Base-by-base conservation (phyloP, 1,140 invertebrate species). In the Anagrus nilaparvatae region DNA sequence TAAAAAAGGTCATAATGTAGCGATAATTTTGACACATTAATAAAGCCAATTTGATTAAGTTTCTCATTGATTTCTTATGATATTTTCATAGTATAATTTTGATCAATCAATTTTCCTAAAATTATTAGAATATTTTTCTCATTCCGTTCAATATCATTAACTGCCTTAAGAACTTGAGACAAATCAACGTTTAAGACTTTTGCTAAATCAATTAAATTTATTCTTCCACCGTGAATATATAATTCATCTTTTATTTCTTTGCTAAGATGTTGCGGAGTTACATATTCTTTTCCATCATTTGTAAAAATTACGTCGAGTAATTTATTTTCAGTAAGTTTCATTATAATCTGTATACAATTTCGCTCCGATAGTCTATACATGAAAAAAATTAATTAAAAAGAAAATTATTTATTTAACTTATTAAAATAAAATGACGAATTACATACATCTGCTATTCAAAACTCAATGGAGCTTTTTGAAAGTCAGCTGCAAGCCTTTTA, bases 281-380 rank as follows among this genome's bases (percentile, higher is more conserved):
- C 71, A 64, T 97, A 98, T 63, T 97, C 93, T 70, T 97, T 98
- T 4, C 95, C 95, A 79, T 97, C 92, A 53, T 76, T 84, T 3
- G 94, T 97, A 60, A 94, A 97, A 35, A 97, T 82, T 5, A 98
- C 81, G 60, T 97, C 86, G 8, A 98, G 65, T 21, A 92, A 61
- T 58, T 91, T 88, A n/a, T 81, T 70, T 55, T 93, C 81, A 31
- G 91, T 74, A 31, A 99, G 65, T 61, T 90, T 91, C 33, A 79
- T 82, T 10, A 99, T 82, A 49, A 99, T 89, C 76, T 98, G 94
- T 41, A 98, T 74, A 56, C 95, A 97, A 65, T 98, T 98, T 50
- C 90, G 74, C 60, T 98, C 96, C 2, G 94, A 96, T 31, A 99
- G 75, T 58, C 93, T 97, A n/a, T n/a, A n/a, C n/a, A n/a, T n/a